Conservation (phyloP, 2,797 vertebrate genomes). For the Argentina silus region DNA sequence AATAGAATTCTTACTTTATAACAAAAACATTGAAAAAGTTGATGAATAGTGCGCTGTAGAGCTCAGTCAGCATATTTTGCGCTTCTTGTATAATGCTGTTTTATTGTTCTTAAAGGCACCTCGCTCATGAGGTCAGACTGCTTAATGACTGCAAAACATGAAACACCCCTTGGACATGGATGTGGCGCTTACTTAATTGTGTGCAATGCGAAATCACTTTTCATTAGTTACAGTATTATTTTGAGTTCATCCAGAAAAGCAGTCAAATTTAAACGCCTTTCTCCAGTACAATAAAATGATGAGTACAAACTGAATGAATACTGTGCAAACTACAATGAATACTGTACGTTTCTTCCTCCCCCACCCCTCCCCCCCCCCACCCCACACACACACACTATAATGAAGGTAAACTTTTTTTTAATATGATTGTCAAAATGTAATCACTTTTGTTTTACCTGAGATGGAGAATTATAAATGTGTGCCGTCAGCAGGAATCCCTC, state of each 20-base stretch:
- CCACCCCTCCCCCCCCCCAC: neutral
- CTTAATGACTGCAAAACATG: neutral
- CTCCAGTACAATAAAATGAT: neutral
- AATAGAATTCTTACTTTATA: neutral
- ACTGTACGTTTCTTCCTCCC: neutral
- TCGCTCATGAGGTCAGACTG: neutral
- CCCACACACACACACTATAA: conserved; percentile 7
- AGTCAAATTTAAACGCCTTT: neutral
- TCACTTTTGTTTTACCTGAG: conserved; percentile 50
- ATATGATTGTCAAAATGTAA: conserved; percentile 51
- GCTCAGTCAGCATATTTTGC: neutral
- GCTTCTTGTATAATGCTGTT: neutral
- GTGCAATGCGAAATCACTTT: neutral
- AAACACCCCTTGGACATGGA: neutral
- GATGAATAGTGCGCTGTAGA: neutral
- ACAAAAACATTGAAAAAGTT: neutral
- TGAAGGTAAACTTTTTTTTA: conserved; percentile 40
- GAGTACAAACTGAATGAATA: neutral
- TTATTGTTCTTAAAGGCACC: conserved; percentile 3
- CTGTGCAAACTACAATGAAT: neutral
- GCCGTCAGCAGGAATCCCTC: conserved; percentile 35
- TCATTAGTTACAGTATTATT: neutral
- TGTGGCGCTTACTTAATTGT: neutral
- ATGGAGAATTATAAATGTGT: conserved; percentile 42
- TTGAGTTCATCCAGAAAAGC: neutral